phyloP scores from a whole-genome alignment of 2,113 vertebrate species.

The Pantherophis guttatus region DNA sequence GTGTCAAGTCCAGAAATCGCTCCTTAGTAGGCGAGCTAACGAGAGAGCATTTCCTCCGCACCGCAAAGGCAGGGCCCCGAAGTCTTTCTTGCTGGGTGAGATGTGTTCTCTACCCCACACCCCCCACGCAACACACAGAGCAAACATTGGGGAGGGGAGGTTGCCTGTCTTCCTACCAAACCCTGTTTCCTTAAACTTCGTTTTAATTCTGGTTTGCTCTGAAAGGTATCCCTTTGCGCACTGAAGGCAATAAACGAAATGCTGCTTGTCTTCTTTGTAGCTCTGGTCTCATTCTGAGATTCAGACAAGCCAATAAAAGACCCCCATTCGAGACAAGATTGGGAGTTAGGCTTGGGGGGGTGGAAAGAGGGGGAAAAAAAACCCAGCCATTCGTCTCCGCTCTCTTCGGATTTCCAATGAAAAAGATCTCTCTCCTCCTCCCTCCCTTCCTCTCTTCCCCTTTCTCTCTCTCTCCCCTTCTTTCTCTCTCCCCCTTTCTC shows the following conservation, averaged over 20 bases:
- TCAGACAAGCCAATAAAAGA: constrained; percentile 31
- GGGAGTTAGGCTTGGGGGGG: neutral
- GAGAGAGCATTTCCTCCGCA: neutral
- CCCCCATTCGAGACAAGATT: constrained; percentile 22
- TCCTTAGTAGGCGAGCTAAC: neutral
- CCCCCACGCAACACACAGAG: neutral
- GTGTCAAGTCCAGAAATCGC: neutral
- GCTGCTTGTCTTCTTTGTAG: neutral
- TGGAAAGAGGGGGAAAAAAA: neutral
- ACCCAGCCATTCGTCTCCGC: neutral
- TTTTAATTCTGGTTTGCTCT: neutral
- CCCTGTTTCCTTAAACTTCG: constrained; percentile 23
- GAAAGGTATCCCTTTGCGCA: neutral
- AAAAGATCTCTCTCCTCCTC: constrained; percentile 27
- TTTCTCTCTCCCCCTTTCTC: too few species aligned
- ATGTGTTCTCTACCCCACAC: constrained; percentile 3
- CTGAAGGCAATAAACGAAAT: neutral
- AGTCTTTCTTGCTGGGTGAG: neutral
- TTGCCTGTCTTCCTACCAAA: neutral
- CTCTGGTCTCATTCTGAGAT: neutral
- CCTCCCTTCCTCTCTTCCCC: too few species aligned
- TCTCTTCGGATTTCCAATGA: constrained; percentile 57
- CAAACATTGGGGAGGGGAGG: neutral
- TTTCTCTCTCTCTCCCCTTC: too few species aligned
- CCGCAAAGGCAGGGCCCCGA: neutral